Conservation (phyloP, 2,113 vertebrate species). For the Percopsis transmontana region DNA sequence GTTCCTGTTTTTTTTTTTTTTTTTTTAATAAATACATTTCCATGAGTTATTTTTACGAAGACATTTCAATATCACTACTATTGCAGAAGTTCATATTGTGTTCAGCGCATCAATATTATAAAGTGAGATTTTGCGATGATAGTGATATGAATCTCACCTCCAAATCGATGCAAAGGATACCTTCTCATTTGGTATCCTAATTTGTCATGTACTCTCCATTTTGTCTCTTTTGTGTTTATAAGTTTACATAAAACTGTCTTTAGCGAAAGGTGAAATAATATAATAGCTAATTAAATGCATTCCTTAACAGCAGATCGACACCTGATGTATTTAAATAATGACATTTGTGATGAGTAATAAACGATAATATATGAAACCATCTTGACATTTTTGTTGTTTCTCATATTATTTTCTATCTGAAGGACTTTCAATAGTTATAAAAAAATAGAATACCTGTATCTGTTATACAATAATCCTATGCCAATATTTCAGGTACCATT, state of each 20-base stretch:
- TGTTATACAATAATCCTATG: too few species aligned
- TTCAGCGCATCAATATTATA: too few species aligned
- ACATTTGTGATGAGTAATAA: conserved; percentile 81
- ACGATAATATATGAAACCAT: conserved; percentile 81
- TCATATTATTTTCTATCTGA: not conserved
- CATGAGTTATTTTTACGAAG: too few species aligned
- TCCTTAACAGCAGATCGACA: conserved; percentile 71
- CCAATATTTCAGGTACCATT: too few species aligned
- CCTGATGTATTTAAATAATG: conserved; percentile 79
- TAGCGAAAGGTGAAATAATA: conserved; percentile 65
- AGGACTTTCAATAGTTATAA: too few species aligned
- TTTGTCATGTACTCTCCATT: conserved; percentile 20
- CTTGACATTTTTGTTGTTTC: not conserved
- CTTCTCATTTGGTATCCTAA: conserved; percentile 28
- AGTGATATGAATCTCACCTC: too few species aligned
- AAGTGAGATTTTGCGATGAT: too few species aligned
- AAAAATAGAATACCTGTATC: too few species aligned
- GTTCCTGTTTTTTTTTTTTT: too few species aligned
- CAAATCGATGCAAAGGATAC: not conserved
- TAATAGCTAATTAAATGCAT: conserved; percentile 74
- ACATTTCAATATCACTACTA: too few species aligned
- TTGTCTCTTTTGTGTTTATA: conserved; percentile 59
- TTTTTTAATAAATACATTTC: too few species aligned
- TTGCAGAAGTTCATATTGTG: too few species aligned
- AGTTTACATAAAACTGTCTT: conserved; percentile 70